phyloP scores from a whole-genome alignment of 2,888 invertebrate species.

The Orthonevra nobilis region DNA sequence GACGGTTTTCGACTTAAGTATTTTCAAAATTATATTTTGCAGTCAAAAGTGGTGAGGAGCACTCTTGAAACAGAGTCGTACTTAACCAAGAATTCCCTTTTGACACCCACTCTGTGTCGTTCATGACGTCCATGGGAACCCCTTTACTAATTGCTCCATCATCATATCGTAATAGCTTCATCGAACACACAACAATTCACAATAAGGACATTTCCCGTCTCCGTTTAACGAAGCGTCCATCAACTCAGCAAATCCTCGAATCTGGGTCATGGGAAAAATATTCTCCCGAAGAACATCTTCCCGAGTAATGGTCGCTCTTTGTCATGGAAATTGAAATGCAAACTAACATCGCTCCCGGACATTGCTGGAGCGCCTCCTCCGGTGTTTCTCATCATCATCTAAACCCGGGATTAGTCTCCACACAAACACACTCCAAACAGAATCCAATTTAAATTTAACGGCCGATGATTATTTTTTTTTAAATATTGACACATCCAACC shows the following conservation, averaged over 20 bases:
- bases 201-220: conserved; percentile 9
- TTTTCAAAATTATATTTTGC: too few relatives aligned
- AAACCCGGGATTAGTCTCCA: not conserved
- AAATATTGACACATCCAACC: conserved; percentile 20
- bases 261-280: conserved; percentile 35
- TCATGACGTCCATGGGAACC: too few relatives aligned
- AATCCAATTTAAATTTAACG: conserved; percentile 28
- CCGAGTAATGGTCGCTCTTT: not conserved
- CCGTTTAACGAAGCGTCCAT: conserved; percentile 1
- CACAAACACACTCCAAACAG: not conserved
- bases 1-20: too few relatives aligned
- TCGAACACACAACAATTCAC: not conserved
- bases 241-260: conserved; percentile 5
- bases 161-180: not conserved
- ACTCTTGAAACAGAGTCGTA: too few relatives aligned
- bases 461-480: conserved; percentile 29
- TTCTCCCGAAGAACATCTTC: conserved; percentile 14
- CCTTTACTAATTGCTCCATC: conserved; percentile 5
- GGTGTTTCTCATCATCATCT: conserved; percentile 16
- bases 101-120: too few relatives aligned
- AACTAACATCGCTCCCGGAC: not conserved
- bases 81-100: too few relatives aligned
- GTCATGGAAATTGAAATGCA: not conserved
- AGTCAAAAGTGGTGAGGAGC: too few relatives aligned
- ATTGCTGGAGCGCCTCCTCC: not conserved